Evolutionary conservation across 2,888 invertebrate species (phyloP).

Genomic region (Ornithoptera alexandrae): DNA sequence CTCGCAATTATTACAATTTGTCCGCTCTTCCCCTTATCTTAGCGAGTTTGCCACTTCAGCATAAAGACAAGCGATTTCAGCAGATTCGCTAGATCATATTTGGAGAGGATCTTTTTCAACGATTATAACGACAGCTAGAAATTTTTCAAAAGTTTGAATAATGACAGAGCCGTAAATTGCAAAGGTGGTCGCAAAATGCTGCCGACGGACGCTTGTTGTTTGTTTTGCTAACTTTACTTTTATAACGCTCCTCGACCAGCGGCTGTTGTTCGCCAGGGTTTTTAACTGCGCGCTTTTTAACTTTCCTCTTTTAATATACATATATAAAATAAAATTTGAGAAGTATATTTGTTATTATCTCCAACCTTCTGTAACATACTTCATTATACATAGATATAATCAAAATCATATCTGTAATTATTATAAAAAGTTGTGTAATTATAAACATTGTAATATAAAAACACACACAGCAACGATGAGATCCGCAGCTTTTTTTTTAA

Average conservation of each 20-base stretch:
- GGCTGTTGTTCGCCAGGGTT: constrained; percentile 59
- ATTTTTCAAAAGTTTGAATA: constrained; percentile 71
- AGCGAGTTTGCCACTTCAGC: constrained; percentile 73
- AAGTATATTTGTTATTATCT: neutral
- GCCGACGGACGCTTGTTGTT: constrained; percentile 55
- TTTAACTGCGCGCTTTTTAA: constrained; percentile 41
- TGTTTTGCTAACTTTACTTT: constrained; percentile 66
- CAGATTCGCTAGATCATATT: constrained; percentile 75
- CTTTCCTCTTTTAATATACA: constrained; percentile 31
- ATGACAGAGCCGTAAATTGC: constrained; percentile 68
- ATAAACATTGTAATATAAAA: too few species aligned
- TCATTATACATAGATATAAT: neutral
- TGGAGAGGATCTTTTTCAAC: constrained; percentile 59
- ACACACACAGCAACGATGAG: too few species aligned
- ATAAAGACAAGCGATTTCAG: constrained; percentile 73
- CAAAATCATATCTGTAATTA: too few species aligned
- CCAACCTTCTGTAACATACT: neutral
- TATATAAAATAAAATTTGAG: constrained; percentile 28
- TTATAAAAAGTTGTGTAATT: too few species aligned
- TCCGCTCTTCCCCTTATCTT: constrained; percentile 79
- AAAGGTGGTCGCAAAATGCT: constrained; percentile 63
- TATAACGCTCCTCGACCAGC: constrained; percentile 55
- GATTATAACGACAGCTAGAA: constrained; percentile 54
- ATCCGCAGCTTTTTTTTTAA: too few species aligned
- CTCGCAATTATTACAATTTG: constrained; percentile 80